A percentile compares a stretch with the other conserved stretches of the same genome.
phyloP scores from a whole-genome alignment of 2,797 vertebrate species.

The Pelochelys cantorii region DNA sequence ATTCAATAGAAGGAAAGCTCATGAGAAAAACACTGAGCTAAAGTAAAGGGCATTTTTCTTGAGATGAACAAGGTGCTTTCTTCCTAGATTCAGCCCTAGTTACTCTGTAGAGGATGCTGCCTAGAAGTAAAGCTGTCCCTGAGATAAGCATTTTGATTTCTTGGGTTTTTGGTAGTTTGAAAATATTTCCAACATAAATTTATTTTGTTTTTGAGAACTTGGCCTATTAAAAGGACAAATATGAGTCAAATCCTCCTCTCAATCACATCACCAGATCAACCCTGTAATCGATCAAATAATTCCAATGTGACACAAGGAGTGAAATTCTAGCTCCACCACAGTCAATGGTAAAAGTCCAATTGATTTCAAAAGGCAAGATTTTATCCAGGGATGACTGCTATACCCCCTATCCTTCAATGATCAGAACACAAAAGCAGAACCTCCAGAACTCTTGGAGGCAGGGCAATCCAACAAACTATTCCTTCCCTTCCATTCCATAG shows the following conservation, averaged over 20 bases:
- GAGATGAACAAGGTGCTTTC: not conserved
- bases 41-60: not conserved
- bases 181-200: not conserved
- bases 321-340: not conserved
- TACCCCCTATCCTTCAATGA: not conserved
- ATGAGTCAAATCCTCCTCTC: not conserved
- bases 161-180: not conserved
- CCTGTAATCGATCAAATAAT: not conserved
- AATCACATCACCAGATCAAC: not conserved
- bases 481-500: not conserved
- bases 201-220: not conserved
- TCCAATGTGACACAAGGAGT: not conserved
- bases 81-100: not conserved
- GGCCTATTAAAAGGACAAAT: not conserved
- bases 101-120: not conserved
- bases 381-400: not conserved
- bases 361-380: not conserved
- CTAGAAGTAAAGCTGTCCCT: not conserved
- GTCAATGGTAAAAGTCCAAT: not conserved
- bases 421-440: not conserved
- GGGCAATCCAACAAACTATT: not conserved
- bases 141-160: not conserved
- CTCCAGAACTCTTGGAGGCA: not conserved
- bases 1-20: not conserved
- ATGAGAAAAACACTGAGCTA: not conserved